These are phyloP conservation scores for Chlorospingus semifuscus DNA, from an alignment of 2,797 vertebrate genomes.

Conservation along the genomic window DNA sequence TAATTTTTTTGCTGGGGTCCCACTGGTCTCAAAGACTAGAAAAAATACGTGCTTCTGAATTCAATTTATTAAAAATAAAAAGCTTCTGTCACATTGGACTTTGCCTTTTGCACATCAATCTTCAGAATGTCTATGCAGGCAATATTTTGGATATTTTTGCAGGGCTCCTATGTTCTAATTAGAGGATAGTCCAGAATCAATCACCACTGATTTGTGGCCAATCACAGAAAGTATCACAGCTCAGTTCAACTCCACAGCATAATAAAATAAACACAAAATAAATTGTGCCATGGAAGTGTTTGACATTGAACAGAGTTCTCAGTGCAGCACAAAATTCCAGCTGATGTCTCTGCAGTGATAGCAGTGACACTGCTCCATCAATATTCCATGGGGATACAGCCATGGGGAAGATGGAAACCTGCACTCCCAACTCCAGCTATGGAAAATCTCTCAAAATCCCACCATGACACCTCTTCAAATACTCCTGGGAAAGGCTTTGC, in stretches of 20 bases:
- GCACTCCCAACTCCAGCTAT: neutral
- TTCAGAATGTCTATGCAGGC: neutral
- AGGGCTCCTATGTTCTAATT: neutral
- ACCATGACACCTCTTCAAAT: neutral
- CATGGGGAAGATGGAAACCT: neutral
- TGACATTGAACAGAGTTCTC: neutral
- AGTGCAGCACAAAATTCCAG: neutral
- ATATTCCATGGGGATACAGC: neutral
- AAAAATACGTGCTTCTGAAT: neutral
- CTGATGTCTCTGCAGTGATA: neutral
- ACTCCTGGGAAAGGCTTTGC: neutral
- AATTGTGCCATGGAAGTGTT: neutral
- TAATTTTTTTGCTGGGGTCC: neutral
- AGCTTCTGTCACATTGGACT: neutral
- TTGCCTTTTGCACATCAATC: neutral
- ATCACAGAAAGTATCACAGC: neutral
- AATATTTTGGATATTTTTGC: neutral
- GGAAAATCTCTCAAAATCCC: neutral
- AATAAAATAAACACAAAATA: neutral
- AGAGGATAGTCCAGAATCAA: neutral
- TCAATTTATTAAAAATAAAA: neutral
- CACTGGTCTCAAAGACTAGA: neutral
- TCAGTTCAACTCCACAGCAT: neutral
- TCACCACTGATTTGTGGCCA: neutral
- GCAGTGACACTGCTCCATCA: neutral